phyloP scores from a whole-genome alignment of 1,140 invertebrate species.

The Macrotrachela quadricornifera region DNA sequence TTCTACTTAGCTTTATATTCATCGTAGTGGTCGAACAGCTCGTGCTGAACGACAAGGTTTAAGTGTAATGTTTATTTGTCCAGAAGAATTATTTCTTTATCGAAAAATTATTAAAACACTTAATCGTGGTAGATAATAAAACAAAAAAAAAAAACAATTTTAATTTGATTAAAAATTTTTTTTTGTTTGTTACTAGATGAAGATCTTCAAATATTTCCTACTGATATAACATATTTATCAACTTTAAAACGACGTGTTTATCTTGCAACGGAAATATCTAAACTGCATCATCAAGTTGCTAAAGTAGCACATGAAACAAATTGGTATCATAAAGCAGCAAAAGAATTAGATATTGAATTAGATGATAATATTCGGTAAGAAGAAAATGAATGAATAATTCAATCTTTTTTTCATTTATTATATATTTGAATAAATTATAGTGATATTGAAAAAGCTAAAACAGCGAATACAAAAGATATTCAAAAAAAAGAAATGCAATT shows the following conservation, averaged over 20 bases:
- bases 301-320: slow-evolving; percentile 45
- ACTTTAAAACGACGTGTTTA: slow-evolving; percentile 47
- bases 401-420: background rate
- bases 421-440: too few relatives aligned
- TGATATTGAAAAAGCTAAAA: too few relatives aligned
- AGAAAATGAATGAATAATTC: background rate
- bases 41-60: slow-evolving; percentile 64
- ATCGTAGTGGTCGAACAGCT: slow-evolving; percentile 83
- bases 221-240: slow-evolving; percentile 44
- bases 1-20: slow-evolving; percentile 45
- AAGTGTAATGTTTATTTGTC: slow-evolving; percentile 71
- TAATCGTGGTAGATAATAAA: slow-evolving; percentile 43
- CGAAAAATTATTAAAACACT: slow-evolving; percentile 57
- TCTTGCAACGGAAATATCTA: slow-evolving; percentile 55
- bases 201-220: slow-evolving; percentile 38
- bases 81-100: slow-evolving; percentile 56
- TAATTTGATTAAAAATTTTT: slow-evolving; percentile 6
- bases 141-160: slow-evolving; percentile 1
- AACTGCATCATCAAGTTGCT: slow-evolving; percentile 43
- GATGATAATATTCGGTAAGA: slow-evolving; percentile 36
- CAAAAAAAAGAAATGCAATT: too few relatives aligned
- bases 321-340: slow-evolving; percentile 58
- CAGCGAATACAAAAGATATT: too few relatives aligned
- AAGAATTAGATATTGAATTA: slow-evolving; percentile 64
- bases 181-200: background rate